Evolutionary conservation across 2,888 invertebrate species (phyloP).

Genomic region (Drosophila siamana): DNA sequence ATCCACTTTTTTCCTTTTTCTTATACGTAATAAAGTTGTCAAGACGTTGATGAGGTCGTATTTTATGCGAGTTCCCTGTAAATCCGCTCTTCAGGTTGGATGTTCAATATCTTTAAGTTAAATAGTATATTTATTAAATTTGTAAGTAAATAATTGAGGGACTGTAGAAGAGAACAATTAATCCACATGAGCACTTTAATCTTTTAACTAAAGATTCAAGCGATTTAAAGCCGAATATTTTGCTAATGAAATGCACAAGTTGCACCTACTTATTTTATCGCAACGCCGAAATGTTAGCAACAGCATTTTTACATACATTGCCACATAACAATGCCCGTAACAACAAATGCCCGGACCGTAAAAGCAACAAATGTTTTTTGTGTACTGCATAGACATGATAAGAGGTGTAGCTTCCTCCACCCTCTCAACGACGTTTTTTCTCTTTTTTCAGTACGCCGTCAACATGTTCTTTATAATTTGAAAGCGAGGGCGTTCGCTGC

Average conservation of each 20-base stretch:
- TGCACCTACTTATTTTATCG: background rate
- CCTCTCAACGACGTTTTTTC: background rate
- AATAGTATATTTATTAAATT: background rate
- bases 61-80: background rate
- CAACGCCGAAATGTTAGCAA: slow-evolving; percentile 25
- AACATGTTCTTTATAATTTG: slow-evolving; percentile 21
- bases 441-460: background rate
- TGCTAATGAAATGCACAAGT: background rate
- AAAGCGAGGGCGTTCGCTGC: slow-evolving; percentile 18
- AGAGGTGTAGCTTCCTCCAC: background rate
- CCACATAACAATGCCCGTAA: slow-evolving; percentile 26
- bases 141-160: background rate
- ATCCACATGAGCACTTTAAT: background rate
- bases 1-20: background rate
- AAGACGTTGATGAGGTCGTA: slow-evolving; percentile 14
- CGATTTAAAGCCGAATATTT: background rate
- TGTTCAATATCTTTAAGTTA: background rate
- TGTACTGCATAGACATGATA: slow-evolving; percentile 25
- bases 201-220: background rate
- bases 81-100: slow-evolving; percentile 5
- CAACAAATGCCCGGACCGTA: slow-evolving; percentile 19
- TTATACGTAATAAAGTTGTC: slow-evolving; percentile 34
- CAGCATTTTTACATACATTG: slow-evolving; percentile 14
- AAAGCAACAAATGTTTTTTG: slow-evolving; percentile 40
- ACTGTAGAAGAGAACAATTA: too few species aligned